Conservation (phyloP, 1,140 invertebrate genomes). For the Drosophila truncata region DNA sequence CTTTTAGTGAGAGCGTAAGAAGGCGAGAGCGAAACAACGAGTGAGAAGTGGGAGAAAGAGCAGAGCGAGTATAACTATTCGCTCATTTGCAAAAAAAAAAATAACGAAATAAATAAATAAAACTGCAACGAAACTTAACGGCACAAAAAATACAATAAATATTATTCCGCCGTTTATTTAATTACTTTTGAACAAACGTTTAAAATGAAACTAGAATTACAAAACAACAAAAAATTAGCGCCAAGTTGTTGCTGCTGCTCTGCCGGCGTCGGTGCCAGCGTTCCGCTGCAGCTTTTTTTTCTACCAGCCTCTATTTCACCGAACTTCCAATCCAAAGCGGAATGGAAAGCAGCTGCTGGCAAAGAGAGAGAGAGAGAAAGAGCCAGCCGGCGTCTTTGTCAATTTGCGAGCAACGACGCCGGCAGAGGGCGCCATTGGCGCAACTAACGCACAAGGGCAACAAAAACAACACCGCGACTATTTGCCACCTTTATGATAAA, state of each 20-base stretch:
- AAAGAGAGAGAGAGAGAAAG: conserved; percentile 6
- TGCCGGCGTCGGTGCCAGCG: conserved; percentile 24
- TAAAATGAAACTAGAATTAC: conserved; percentile 67
- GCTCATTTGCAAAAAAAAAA: conserved; percentile 68
- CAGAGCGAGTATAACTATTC: conserved; percentile 49
- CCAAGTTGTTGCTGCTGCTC: conserved; percentile 62
- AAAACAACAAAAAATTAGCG: conserved; percentile 5
- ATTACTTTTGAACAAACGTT: conserved; percentile 29
- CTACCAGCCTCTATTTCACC: conserved; percentile 37
- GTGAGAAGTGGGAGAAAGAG: conserved; percentile 25
- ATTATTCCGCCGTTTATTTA: conserved; percentile 33
- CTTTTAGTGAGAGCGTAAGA: conserved; percentile 21
- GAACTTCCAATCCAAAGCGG: conserved; percentile 43
- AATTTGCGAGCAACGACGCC: conserved; percentile 49
- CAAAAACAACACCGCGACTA: conserved; percentile 11
- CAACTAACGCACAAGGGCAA: conserved; percentile 17
- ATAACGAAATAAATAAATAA: conserved; percentile 13
- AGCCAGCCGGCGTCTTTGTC: conserved; percentile 56
- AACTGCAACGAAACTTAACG: conserved; percentile 20
- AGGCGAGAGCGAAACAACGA: conserved; percentile 17
- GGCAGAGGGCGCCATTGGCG: conserved; percentile 50
- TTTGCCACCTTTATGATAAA: background rate
- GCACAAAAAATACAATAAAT: conserved; percentile 66
- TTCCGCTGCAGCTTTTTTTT: conserved; percentile 48
- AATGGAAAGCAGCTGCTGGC: conserved; percentile 49